phyloP scores from a whole-genome alignment of 2,888 invertebrate species.

The Sinhomidia bicolor region DNA sequence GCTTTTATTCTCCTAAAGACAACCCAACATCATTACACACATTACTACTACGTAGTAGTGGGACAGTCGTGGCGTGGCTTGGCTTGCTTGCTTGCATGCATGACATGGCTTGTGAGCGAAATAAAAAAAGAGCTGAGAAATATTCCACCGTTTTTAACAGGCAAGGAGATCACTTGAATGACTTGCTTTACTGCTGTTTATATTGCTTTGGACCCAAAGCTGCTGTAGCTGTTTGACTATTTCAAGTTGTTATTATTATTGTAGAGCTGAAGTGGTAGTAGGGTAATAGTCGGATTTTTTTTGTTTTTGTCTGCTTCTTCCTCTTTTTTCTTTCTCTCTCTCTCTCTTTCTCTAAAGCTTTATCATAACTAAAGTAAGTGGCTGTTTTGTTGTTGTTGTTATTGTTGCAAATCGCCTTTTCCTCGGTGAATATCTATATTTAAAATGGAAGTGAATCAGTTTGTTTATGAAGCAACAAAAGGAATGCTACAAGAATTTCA shows the following conservation, averaged over 20 bases:
- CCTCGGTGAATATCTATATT: constrained; percentile 35
- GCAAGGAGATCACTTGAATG: constrained; percentile 52
- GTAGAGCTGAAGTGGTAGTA: not conserved
- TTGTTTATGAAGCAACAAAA: constrained; percentile 34
- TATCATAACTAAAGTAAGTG: constrained; percentile 42
- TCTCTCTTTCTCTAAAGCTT: constrained; percentile 28
- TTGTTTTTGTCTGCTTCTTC: constrained; percentile 1
- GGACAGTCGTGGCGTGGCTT: not conserved
- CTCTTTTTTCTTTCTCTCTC: constrained; percentile 33
- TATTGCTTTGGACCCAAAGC: constrained; percentile 47
- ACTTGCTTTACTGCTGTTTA: constrained; percentile 56
- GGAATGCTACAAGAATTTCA: not conserved
- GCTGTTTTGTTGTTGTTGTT: not conserved
- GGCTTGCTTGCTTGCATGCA: not conserved
- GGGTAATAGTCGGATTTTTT: constrained; percentile 29
- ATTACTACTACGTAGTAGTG: too few species aligned
- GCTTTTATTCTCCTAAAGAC: too few species aligned
- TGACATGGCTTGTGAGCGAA: not conserved
- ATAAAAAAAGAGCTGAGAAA: constrained; percentile 32
- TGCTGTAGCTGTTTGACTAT: not conserved
- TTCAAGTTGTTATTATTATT: not conserved
- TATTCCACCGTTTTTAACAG: not conserved
- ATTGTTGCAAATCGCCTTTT: constrained; percentile 29
- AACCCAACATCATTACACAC: too few species aligned
- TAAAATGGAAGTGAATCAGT: constrained; percentile 7